Evolutionary conservation across 2,888 invertebrate species (phyloP), one percentile per base, ranked within the genome.

Genomic region (Zeuzera pyrina): DNA sequence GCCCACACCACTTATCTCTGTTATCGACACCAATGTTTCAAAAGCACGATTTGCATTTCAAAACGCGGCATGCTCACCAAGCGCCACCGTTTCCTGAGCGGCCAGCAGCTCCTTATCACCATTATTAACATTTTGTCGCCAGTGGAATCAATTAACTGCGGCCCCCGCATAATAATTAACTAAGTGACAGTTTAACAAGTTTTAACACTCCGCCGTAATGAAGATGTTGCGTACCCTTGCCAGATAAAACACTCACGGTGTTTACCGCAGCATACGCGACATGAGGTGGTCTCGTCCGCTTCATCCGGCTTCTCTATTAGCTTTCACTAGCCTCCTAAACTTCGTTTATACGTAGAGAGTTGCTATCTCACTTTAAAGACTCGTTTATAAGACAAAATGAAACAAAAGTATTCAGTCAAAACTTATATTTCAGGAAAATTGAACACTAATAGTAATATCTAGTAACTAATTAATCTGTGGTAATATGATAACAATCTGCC

Each of bases 91-190:
- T 46, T 15, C 42, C 35, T n/a, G n/a, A n/a, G n/a, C 45, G 43
- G 15, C 14, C 33, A 13, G 29, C 15, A 31, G 12, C 44, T 45
- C 38, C 38, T 62, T 78, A 77, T 79, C 79, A 55, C 41, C 47
- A 72, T 67, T 78, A 79, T 81, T 78, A 79, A 72, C 78, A 78
- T 79, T 78, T 76, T 69, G 79, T 77, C 77, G 73, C 70, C 68
- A 63, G 50, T 60, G 49, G 77, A 70, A 71, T 74, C 76, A 74
- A 77, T 78, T 79, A 78, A 74, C 61, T 49, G 57, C 56, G 59
- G 57, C 53, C 57, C 65, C 63, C 57, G 76, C 69, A 76, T 78
- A 68, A 67, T 77, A 74, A 81, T 79, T 74, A 78, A 74, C 64
- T 48, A 57, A 62, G 63, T 74, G 79, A 76, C 77, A 71, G 63